phyloP scores from a whole-genome alignment of 2,888 invertebrate genomes.

The Dasysyrphus albostriatus region DNA sequence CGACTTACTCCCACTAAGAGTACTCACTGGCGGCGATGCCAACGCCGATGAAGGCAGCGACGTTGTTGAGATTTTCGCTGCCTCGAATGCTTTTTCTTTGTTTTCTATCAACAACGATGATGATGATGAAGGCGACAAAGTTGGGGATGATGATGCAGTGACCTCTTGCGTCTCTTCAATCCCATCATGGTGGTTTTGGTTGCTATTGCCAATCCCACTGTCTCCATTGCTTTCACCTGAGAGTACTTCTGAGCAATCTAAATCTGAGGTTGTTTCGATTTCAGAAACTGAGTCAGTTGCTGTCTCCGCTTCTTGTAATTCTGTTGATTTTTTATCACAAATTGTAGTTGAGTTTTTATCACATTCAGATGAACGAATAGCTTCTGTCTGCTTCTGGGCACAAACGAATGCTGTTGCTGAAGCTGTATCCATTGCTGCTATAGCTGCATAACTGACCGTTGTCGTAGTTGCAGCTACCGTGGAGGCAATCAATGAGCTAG shows the following conservation, averaged over 20 bases:
- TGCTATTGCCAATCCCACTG: conserved; percentile 78
- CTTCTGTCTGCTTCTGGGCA: conserved; percentile 53
- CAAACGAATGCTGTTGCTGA: conserved; percentile 66
- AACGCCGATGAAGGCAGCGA: conserved; percentile 38
- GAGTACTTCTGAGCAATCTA: conserved; percentile 27
- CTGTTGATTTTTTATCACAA: conserved; percentile 70
- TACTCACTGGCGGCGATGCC: conserved; percentile 13
- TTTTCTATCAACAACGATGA: conserved; percentile 37
- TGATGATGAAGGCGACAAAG: not conserved
- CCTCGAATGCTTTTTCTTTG: conserved; percentile 55
- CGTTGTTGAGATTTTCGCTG: conserved; percentile 36
- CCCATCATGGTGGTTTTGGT: conserved; percentile 78
- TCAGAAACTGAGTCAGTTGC: conserved; percentile 27
- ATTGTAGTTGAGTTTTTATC: conserved; percentile 61
- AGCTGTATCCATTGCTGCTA: conserved; percentile 62
- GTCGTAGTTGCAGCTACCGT: conserved; percentile 15
- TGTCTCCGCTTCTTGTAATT: conserved; percentile 63
- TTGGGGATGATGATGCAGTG: conserved; percentile 28
- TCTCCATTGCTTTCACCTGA: conserved; percentile 74
- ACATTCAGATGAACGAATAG: conserved; percentile 34
- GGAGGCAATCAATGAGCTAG: conserved; percentile 44
- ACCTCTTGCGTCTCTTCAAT: conserved; percentile 75
- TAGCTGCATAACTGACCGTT: conserved; percentile 61
- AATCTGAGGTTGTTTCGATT: conserved; percentile 65
- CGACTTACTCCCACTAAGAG: conserved; percentile 48